Conservation (phyloP, 2,888 invertebrate genomes). For the Cacoxenus indagator region DNA sequence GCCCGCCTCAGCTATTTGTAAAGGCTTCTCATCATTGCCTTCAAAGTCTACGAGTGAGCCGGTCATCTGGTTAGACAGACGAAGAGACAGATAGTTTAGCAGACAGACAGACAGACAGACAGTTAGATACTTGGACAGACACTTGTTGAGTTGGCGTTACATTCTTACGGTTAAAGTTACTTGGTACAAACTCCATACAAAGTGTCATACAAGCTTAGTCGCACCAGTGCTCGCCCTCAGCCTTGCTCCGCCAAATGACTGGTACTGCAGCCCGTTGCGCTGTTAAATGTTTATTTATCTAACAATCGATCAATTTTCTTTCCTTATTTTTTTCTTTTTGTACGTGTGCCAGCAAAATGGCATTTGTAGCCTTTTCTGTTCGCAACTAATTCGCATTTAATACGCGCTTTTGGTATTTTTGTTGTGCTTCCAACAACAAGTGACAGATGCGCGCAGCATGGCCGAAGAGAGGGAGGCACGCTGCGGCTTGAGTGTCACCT, state of each 20-base stretch:
- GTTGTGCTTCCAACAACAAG: background rate
- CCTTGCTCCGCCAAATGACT: background rate
- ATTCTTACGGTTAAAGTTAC: conserved; percentile 35
- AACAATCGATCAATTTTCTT: conserved; percentile 18
- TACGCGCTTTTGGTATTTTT: conserved; percentile 8
- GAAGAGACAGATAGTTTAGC: too few species aligned
- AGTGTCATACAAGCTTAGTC: background rate
- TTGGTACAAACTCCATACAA: background rate
- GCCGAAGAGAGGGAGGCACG: background rate
- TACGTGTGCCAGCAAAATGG: conserved; percentile 25
- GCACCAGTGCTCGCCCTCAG: background rate
- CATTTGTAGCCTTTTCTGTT: conserved; percentile 21
- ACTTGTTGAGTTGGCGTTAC: conserved; percentile 38
- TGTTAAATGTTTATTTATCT: conserved; percentile 12
- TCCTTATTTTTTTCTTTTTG: too few species aligned
- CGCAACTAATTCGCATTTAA: conserved; percentile 22
- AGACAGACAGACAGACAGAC: background rate
- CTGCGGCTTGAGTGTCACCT: background rate
- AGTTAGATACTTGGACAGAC: conserved; percentile 23
- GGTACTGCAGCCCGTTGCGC: background rate
- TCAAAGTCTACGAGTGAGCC: too few species aligned
- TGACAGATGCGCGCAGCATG: background rate
- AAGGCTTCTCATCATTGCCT: background rate
- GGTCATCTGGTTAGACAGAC: too few species aligned
- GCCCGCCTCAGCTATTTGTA: conserved; percentile 17